phyloP scores from a whole-genome alignment of 2,888 invertebrate species.

The Drosophila nigricruria region DNA sequence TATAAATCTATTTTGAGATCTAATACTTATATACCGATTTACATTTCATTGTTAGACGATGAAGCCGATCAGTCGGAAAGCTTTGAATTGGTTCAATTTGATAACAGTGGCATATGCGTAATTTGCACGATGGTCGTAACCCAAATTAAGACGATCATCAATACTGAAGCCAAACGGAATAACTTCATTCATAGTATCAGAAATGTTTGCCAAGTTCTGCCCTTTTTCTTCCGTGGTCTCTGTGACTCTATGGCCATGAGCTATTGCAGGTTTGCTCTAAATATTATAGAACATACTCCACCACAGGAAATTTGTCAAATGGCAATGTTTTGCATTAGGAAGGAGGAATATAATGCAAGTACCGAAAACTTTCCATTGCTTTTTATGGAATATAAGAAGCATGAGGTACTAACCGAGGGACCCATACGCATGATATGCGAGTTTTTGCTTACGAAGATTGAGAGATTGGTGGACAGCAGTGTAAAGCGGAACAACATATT shows the following conservation, averaged over 20 bases:
- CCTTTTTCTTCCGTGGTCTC: background rate
- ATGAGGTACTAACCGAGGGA: background rate
- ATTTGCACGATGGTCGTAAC: background rate
- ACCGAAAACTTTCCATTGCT: background rate
- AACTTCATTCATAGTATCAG: background rate
- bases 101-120: background rate
- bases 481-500: constrained; percentile 10
- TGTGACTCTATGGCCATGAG: background rate
- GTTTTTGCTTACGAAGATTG: background rate
- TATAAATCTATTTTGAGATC: background rate
- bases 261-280: background rate
- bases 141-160: background rate
- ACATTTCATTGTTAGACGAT: background rate
- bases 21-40: background rate
- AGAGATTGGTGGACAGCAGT: background rate
- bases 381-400: background rate
- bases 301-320: background rate
- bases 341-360: background rate
- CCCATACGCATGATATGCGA: background rate
- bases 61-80: background rate
- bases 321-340: background rate
- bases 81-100: background rate
- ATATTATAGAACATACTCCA: background rate
- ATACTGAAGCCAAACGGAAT: background rate
- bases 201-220: background rate